phyloP scores from a whole-genome alignment of 2,888 invertebrate species.

The Adelognathus sp. region DNA sequence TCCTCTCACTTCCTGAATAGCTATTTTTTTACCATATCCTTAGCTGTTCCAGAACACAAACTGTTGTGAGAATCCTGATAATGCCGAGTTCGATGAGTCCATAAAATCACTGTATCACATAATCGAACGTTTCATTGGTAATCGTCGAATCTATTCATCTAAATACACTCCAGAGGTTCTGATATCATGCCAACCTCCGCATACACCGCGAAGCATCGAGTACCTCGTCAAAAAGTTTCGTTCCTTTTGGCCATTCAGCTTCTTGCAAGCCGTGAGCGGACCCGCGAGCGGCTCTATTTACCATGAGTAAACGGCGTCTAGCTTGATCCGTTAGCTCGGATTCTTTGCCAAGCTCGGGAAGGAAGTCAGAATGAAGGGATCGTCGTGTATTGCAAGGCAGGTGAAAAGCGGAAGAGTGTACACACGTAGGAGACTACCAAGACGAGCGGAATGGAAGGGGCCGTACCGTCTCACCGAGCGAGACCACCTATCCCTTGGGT shows the following conservation, averaged over 20 bases:
- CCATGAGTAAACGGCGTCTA: constrained; percentile 41
- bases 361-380: constrained; percentile 24
- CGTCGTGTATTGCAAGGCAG: not conserved
- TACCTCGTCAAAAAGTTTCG: constrained; percentile 5
- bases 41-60: too few relatives aligned
- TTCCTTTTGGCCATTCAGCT: constrained; percentile 3
- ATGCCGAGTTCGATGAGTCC: too few relatives aligned
- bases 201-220: constrained; percentile 10
- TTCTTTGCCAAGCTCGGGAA: constrained; percentile 35
- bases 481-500: constrained; percentile 25
- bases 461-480: constrained; percentile 10
- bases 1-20: too few relatives aligned
- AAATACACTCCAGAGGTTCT: not conserved
- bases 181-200: constrained; percentile 9
- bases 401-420: constrained; percentile 29
- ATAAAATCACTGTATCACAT: too few relatives aligned
- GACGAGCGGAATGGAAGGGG: constrained; percentile 24
- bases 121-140: not conserved
- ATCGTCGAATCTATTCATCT: constrained; percentile 3
- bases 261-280: constrained; percentile 9
- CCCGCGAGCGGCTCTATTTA: constrained; percentile 37
- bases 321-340: constrained; percentile 31
- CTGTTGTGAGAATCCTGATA: too few relatives aligned
- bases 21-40: too few relatives aligned
- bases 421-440: constrained; percentile 8